Evolutionary conservation across 2,113 vertebrate genomes (phyloP), one percentile per base, ranked within the genome.

Genomic region (Verasper variegatus): DNA sequence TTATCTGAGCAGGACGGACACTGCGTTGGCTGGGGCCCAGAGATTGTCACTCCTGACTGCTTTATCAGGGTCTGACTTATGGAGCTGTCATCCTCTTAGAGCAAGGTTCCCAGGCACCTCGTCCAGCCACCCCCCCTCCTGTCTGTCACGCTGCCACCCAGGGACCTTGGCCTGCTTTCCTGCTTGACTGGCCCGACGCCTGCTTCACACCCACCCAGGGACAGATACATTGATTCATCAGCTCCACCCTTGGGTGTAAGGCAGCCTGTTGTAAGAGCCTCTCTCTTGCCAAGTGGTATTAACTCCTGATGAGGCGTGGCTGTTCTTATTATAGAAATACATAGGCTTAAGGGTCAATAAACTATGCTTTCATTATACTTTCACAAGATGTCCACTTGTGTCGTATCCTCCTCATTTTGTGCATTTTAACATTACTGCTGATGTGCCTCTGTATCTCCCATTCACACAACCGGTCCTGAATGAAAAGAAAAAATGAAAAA

Each of bases 1-100:
- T 92, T 91, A 93, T 93, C 93, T 91, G 85, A 81, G 87, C 83
- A 86, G 88, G 92, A 93, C 70, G 86, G 90, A 91, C 76, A 76
- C 89, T 83, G 78, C 80, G 78, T 77, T 88, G 89, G 86, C 86
- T 89, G 91, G 76, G 71, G 72, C 82, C 82, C 70, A 85, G 70
- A 91, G 88, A 87, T 90, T 91, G 90, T 90, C 81, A 88, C 80
- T 88, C 65, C 71, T 90, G 87, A 91, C 82, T 86, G 78, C 79
- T 91, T 93, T 92, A 93, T 95, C 92, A 75, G 88, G 40, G 66
- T 52, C 76, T 86, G 88, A 92, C 87, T 86, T 89, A 92, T 88
- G 82, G 88, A 92, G 89, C 89, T 89, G 89, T 89, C 90, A 90
- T 90, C 89, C 90, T 86, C 86, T 86, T 21, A 52, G 76, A 83